A percentile compares a stretch with the other conserved stretches of the same genome.
Conservation (phyloP, 2,888 invertebrate species). For the Apotomis capreana region DNA sequence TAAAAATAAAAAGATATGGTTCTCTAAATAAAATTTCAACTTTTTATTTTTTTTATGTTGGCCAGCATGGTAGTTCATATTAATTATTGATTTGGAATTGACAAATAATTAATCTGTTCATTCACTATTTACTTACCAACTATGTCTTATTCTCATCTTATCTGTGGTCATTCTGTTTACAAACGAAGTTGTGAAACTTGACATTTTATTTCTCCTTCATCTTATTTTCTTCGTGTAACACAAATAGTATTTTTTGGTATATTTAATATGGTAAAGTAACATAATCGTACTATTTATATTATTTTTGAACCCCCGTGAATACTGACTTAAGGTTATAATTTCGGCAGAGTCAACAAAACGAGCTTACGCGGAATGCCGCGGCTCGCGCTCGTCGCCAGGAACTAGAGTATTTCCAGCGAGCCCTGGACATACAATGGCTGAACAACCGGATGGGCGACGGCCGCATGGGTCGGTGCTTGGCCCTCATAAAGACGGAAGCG, state of each 20-base stretch:
- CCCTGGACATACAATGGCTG: slow-evolving; percentile 72
- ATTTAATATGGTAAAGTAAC: background rate
- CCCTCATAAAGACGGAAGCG: slow-evolving; percentile 69
- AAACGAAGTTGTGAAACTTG: background rate
- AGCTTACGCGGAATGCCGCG: slow-evolving; percentile 67
- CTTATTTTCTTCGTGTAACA: background rate
- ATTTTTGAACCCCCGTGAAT: background rate
- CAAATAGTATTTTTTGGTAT: slow-evolving; percentile 1
- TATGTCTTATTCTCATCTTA: background rate
- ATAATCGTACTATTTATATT: background rate
- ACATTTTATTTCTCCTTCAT: background rate
- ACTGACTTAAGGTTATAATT: background rate
- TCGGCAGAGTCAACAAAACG: slow-evolving; percentile 61
- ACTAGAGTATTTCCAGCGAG: slow-evolving; percentile 64
- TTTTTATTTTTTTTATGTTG: background rate
- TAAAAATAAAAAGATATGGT: background rate
- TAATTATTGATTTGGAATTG: background rate
- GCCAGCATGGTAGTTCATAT: background rate
- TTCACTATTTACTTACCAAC: background rate
- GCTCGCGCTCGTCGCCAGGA: slow-evolving; percentile 60
- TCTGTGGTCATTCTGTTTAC: slow-evolving; percentile 9
- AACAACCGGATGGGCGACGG: slow-evolving; percentile 76
- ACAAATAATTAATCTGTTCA: background rate
- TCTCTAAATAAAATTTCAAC: background rate
- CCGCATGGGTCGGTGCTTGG: slow-evolving; percentile 71